Evolutionary conservation across 2,113 vertebrate species (phyloP).

Genomic region (Calonectris borealis): DNA sequence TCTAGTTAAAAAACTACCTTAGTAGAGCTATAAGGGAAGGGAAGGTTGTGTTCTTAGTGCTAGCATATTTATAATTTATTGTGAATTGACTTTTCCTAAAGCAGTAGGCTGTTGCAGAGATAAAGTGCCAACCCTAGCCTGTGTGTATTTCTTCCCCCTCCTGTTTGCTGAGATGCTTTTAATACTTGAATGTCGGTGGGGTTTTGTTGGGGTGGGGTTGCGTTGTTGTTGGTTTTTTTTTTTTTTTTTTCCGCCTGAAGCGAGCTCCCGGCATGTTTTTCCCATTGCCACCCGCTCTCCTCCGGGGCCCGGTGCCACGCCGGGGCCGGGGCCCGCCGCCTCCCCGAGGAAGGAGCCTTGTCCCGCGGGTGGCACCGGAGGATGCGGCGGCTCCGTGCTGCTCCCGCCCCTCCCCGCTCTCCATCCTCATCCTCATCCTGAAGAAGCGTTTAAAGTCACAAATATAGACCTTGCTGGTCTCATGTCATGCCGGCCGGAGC

Average conservation of each 20-base stretch:
- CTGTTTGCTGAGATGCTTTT: constrained; percentile 5
- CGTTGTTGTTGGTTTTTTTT: too few species aligned
- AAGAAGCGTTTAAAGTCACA: neutral
- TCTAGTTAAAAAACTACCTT: constrained; percentile 46
- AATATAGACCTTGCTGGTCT: neutral
- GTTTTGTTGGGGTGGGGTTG: neutral
- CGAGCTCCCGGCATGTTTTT: neutral
- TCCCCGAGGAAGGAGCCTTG: neutral
- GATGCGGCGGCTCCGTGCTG: neutral
- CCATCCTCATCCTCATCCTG: neutral
- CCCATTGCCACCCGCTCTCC: neutral
- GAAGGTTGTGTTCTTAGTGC: constrained; percentile 31
- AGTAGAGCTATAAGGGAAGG: constrained; percentile 4
- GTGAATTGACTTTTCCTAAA: constrained; percentile 46
- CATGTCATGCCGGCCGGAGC: neutral
- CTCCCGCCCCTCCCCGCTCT: neutral
- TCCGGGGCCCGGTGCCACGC: neutral
- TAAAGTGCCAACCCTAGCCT: constrained; percentile 18
- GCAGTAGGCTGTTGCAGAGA: constrained; percentile 50
- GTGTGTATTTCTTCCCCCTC: neutral
- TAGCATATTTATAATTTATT: constrained; percentile 71
- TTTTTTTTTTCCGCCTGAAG: neutral
- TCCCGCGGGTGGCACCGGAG: neutral
- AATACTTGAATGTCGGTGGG: constrained; percentile 5
- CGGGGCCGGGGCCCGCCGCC: neutral